Evolutionary conservation across 2,113 vertebrate genomes (phyloP).

Genomic region (Corythornis madagascariensis): DNA sequence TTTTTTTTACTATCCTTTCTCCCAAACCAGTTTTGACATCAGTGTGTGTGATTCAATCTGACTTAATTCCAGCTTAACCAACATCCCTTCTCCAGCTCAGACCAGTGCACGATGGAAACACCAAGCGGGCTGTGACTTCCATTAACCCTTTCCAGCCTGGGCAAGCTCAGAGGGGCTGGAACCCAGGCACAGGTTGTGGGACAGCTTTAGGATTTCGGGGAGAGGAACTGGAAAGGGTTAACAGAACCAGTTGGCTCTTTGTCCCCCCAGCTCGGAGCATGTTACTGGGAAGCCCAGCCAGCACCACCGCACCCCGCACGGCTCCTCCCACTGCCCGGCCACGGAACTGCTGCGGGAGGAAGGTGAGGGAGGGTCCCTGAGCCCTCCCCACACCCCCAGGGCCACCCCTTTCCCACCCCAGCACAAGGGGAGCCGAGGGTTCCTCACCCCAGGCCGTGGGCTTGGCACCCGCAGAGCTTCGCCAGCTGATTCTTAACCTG

Average conservation of each 20-base stretch:
- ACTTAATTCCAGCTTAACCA: slow-evolving; percentile 15
- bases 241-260: background rate
- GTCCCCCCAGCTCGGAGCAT: slow-evolving; percentile 19
- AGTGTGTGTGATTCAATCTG: slow-evolving; percentile 29
- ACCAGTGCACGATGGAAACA: background rate
- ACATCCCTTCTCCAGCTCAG: background rate
- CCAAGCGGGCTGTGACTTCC: background rate
- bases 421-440: slow-evolving; percentile 47
- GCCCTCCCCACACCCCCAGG: background rate
- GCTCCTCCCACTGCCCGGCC: background rate
- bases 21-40: slow-evolving; percentile 22
- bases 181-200: background rate
- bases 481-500: background rate
- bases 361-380: background rate
- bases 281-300: slow-evolving; percentile 7
- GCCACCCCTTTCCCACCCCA: background rate
- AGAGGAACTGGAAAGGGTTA: background rate
- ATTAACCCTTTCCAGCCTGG: slow-evolving; percentile 24
- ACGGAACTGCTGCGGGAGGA: background rate
- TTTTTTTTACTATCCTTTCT: background rate
- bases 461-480: slow-evolving; percentile 11
- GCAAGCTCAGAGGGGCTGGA: background rate
- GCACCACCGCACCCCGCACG: slow-evolving; percentile 64
- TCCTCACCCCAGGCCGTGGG: slow-evolving; percentile 9
- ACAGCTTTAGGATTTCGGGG: background rate